phyloP scores from a whole-genome alignment of 2,888 invertebrate species.

The Marronus borbonicus region DNA sequence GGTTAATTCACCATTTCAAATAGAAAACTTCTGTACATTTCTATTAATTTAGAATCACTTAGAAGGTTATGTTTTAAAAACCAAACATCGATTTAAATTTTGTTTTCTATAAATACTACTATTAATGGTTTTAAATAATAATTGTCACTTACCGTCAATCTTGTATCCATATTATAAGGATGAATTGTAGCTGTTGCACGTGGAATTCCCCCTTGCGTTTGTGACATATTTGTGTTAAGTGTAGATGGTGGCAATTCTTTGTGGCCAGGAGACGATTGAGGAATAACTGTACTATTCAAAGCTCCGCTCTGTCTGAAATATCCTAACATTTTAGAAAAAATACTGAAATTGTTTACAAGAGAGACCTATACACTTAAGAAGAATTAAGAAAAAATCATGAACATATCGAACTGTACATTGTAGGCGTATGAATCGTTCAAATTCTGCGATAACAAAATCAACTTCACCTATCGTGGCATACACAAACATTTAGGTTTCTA shows the following conservation, averaged over 20 bases:
- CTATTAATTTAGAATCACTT: not conserved
- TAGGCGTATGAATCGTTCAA: not conserved
- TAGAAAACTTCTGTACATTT: too few relatives aligned
- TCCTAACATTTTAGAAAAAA: slow-evolving; percentile 48
- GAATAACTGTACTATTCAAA: slow-evolving; percentile 62
- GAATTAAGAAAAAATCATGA: slow-evolving; percentile 25
- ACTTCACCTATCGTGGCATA: not conserved
- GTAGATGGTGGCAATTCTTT: slow-evolving; percentile 60
- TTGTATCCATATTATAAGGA: slow-evolving; percentile 66
- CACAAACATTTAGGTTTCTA: not conserved
- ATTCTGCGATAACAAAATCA: not conserved
- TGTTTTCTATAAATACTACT: not conserved
- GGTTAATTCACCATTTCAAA: too few relatives aligned
- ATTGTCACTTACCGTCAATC: slow-evolving; percentile 63
- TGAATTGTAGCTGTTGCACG: slow-evolving; percentile 66
- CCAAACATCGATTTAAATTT: not conserved
- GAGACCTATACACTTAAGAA: slow-evolving; percentile 44
- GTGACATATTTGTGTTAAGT: slow-evolving; percentile 64
- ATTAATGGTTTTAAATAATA: not conserved
- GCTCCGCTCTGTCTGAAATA: slow-evolving; percentile 66
- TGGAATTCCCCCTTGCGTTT: slow-evolving; percentile 65
- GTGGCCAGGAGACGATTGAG: slow-evolving; percentile 61
- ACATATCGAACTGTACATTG: slow-evolving; percentile 8
- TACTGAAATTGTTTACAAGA: slow-evolving; percentile 43
- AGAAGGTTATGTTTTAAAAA: slow-evolving; percentile 17